A percentile compares a stretch with the other conserved stretches of the same genome.
Evolutionary conservation across 2,888 invertebrate genomes (phyloP).

Genomic region (Mythimna lalbum): DNA sequence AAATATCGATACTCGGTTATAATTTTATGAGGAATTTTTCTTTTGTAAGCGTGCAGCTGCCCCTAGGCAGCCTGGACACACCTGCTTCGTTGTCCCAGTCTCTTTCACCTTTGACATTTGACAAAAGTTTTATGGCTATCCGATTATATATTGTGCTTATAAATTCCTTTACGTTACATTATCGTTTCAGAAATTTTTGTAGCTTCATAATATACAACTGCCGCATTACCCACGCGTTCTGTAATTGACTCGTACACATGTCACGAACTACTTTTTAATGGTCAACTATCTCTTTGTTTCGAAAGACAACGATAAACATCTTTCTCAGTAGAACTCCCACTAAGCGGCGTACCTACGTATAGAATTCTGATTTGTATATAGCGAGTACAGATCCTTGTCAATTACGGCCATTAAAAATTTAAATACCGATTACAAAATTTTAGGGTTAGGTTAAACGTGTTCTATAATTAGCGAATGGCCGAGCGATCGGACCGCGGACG

Average conservation of each 20-base stretch:
- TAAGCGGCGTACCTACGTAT: conserved; percentile 28
- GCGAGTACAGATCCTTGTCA: conserved; percentile 48
- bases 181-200: conserved; percentile 41
- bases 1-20: conserved; percentile 68
- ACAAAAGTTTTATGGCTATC: conserved; percentile 61
- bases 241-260: conserved; percentile 70
- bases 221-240: conserved; percentile 47
- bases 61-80: conserved; percentile 67
- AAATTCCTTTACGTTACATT: conserved; percentile 54
- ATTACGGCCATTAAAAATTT: conserved; percentile 55
- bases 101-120: conserved; percentile 86
- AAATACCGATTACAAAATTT: conserved; percentile 55
- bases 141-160: conserved; percentile 62
- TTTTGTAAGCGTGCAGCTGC: conserved; percentile 76
- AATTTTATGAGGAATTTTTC: conserved; percentile 67
- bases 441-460: conserved; percentile 60
- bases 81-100: conserved; percentile 78
- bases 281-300: conserved; percentile 68
- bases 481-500: conserved; percentile 67
- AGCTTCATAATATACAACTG: conserved; percentile 57
- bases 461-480: conserved; percentile 73
- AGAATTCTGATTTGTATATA: conserved; percentile 56
- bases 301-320: conserved; percentile 60
- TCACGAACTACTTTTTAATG: conserved; percentile 68
- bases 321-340: conserved; percentile 61